These are phyloP conservation scores for Microcebus ravelobensis DNA, from an alignment of 2,113 vertebrate species.

Conservation along the genomic window DNA sequence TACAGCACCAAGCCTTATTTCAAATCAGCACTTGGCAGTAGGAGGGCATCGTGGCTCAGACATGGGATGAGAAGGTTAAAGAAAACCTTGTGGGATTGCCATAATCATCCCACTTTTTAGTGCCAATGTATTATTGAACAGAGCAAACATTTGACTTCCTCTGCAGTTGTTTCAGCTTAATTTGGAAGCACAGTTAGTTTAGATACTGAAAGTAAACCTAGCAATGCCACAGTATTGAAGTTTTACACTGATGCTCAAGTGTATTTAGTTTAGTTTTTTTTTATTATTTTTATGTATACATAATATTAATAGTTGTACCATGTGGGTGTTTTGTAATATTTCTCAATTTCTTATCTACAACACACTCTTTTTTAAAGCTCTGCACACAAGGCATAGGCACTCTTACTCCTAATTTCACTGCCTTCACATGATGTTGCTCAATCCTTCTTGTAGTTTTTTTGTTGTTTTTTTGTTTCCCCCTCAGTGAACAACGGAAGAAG, in stretches of 20 bases:
- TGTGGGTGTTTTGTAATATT: background rate
- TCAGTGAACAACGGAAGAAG: background rate
- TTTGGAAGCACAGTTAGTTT: background rate
- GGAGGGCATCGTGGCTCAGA: fast-evolving
- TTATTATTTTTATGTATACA: no score
- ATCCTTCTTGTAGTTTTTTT: background rate
- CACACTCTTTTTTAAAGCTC: background rate
- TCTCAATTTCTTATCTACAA: background rate
- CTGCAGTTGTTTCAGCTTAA: background rate
- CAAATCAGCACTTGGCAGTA: fast-evolving
- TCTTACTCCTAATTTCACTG: background rate
- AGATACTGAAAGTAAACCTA: background rate
- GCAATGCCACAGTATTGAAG: background rate
- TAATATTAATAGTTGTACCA: no score
- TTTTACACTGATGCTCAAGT: background rate
- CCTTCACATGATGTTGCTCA: background rate
- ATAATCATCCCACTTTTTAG: background rate
- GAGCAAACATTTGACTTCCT: background rate
- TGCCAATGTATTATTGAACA: background rate
- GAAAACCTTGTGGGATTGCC: background rate
- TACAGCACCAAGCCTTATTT: no score
- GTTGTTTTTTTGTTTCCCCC: background rate
- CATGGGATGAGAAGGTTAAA: background rate
- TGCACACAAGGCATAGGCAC: background rate
- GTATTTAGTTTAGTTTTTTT: background rate